phyloP scores from a whole-genome alignment of 2,888 invertebrate genomes.

The Heliconius aoede region DNA sequence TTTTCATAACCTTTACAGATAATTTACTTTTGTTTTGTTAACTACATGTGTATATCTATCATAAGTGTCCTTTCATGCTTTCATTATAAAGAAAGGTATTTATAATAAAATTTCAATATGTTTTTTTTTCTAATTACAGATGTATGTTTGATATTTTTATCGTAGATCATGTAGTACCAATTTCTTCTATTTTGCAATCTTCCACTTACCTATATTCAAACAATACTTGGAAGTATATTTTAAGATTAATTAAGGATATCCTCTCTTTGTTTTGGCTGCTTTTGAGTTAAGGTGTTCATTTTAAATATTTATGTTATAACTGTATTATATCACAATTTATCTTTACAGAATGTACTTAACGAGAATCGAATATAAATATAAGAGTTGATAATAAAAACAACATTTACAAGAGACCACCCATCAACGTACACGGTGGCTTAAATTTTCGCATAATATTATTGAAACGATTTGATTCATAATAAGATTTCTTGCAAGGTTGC shows the following conservation, averaged over 20 bases:
- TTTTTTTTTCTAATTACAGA: background rate
- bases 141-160: background rate
- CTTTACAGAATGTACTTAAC: too few relatives aligned
- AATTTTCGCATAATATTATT: background rate
- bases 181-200: background rate
- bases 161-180: background rate
- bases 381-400: background rate
- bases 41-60: too few relatives aligned
- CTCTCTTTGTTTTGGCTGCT: too few relatives aligned
- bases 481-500: background rate
- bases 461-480: background rate
- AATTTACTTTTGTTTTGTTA: background rate
- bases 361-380: too few relatives aligned
- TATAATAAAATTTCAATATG: too few relatives aligned
- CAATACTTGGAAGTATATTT: too few relatives aligned
- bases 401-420: slow-evolving; percentile 2
- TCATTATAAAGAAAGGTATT: too few relatives aligned
- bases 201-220: too few relatives aligned
- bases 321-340: background rate
- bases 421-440: background rate
- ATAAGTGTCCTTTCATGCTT: too few relatives aligned
- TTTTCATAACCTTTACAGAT: background rate
- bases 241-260: too few relatives aligned
- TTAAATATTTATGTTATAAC: background rate
- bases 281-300: background rate